Evolutionary conservation across 2,113 vertebrate species (phyloP).

Genomic region (Cairina moschata): DNA sequence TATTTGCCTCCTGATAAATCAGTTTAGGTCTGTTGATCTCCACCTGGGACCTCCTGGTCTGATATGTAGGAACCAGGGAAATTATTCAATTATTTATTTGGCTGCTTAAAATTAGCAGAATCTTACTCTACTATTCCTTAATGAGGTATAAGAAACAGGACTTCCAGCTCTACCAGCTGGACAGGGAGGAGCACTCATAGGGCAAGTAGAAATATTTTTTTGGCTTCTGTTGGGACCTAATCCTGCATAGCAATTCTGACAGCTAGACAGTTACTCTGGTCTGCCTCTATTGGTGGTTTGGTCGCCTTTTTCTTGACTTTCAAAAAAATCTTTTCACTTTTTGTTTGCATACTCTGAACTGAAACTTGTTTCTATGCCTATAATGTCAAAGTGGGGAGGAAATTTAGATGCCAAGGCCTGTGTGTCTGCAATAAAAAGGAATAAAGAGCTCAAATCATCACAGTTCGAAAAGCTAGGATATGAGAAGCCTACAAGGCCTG

Average conservation of each 20-base stretch:
- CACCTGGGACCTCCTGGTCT: not conserved
- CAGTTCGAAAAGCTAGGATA: not conserved
- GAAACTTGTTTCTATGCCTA: not conserved
- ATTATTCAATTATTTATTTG: not conserved
- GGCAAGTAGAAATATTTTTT: not conserved
- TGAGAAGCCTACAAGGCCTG: not conserved
- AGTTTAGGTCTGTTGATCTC: not conserved
- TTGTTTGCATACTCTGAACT: not conserved
- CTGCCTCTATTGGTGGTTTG: not conserved
- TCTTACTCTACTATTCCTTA: not conserved
- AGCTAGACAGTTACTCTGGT: not conserved
- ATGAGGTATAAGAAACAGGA: not conserved
- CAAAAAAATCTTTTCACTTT: conserved; percentile 5
- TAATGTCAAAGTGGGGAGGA: not conserved
- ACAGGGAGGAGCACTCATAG: not conserved
- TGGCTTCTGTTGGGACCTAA: not conserved
- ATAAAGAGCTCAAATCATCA: not conserved
- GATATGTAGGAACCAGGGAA: not conserved
- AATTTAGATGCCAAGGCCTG: conserved; percentile 21
- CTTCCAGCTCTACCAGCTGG: not conserved
- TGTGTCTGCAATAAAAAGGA: not conserved
- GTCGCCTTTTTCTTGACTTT: not conserved
- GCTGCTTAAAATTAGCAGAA: not conserved
- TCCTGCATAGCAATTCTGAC: not conserved
- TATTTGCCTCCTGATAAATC: not conserved